phyloP scores from a whole-genome alignment of 1,140 invertebrate genomes.

The Aphelenchoides fujianensis region DNA sequence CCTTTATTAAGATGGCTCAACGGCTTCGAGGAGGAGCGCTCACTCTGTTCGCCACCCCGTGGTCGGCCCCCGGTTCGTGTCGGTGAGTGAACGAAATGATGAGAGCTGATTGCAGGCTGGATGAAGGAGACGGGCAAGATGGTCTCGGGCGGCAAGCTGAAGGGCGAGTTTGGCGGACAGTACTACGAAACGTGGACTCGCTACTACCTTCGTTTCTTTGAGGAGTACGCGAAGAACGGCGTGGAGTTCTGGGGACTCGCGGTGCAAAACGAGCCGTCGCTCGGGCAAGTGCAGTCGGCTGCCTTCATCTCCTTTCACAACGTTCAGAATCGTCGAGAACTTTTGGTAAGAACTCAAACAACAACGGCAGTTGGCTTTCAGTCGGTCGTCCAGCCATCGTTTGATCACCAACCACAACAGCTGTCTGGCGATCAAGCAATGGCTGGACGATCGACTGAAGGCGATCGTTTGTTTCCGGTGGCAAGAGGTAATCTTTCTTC shows the following conservation, averaged over 20 bases:
- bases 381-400: no score
- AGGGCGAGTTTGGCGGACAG: conserved; percentile 65
- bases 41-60: conserved; percentile 72
- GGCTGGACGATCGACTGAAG: no score
- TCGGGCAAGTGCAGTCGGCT: no score
- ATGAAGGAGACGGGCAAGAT: conserved; percentile 79
- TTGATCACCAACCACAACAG: no score
- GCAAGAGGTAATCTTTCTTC: no score
- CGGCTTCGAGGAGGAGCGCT: conserved; percentile 63
- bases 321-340: conserved; percentile 45
- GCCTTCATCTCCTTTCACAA: conserved; percentile 64
- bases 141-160: conserved; percentile 67
- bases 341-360: conserved; percentile 53
- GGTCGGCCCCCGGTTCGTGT: conserved; percentile 74
- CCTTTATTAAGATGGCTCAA: conserved; percentile 68
- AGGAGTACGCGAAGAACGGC: conserved; percentile 67
- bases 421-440: no score
- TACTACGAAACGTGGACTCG: conserved; percentile 78
- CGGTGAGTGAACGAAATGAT: background rate
- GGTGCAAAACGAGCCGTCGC: conserved; percentile 68
- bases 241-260: conserved; percentile 70
- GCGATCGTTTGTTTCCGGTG: no score
- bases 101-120: conserved; percentile 67
- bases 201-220: conserved; percentile 74
- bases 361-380: no score